Evolutionary conservation across 2,113 vertebrate species (phyloP), one percentile per base, ranked within the genome.

Genomic region (Myotis brandtii): DNA sequence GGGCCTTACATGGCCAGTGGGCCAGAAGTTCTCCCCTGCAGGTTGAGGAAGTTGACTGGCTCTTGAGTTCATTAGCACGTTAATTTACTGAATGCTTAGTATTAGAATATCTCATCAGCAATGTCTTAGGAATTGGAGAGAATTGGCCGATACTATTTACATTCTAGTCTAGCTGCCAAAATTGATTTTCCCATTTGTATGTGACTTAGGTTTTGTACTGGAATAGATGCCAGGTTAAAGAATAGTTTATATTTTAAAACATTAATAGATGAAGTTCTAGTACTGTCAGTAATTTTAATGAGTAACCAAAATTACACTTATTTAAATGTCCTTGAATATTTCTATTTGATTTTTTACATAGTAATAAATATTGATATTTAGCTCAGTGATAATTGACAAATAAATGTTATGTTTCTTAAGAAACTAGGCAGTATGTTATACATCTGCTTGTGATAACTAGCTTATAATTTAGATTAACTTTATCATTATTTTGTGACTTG

Each of bases 121-220:
- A 7, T 37, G 25, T 67, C 40, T 9, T 32, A 59, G 13, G 23
- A 25, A 48, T 2, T 59, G 13, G 23, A 23, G 16, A 93, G 30
- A 91, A 77, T 9, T 79, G 67, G 16, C 52, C 9, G 48, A 2
- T 52, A 23, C 20, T 75, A 6, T 40, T 83, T 67, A 69, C 21
- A 43, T 91, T 89, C 69, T 75, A 34, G 1, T 75, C 25, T 23
- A n/a, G 11, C 21, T 77, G 69, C 54, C 83, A 84, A 34, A 59
- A 83, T 76, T 67, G 82, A 93, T 95, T 93, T 95, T 77, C 50
- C 66, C 32, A 37, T 66, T 88, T 67, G 9, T 75, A 1, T 86
- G 37, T 75, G 75, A 95, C 12, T 86, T 76, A 52, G 81, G 30
- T 54, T 86, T 93, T 91, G 46, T 86, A n/a, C 69, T 92, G 40